phyloP scores from a whole-genome alignment of 2,888 invertebrate genomes.

The Agonum fuliginosum region DNA sequence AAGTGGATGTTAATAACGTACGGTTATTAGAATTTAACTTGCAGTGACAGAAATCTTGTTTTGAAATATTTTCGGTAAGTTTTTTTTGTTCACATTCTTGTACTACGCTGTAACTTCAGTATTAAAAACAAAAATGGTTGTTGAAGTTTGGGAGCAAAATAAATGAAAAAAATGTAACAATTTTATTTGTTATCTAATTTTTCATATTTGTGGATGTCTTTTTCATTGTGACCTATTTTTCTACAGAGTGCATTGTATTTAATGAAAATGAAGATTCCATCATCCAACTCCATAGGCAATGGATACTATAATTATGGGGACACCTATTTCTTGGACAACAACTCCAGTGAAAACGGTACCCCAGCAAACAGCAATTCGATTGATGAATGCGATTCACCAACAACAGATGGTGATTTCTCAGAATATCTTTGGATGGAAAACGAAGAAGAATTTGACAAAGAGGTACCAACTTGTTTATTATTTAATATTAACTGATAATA shows the following conservation, averaged over 20 bases:
- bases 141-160: slow-evolving; percentile 9
- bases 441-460: slow-evolving; percentile 93
- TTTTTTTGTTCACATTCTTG: slow-evolving; percentile 18
- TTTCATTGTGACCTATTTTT: slow-evolving; percentile 37
- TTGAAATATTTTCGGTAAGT: slow-evolving; percentile 36
- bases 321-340: slow-evolving; percentile 66
- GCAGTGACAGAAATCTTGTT: neutral
- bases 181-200: slow-evolving; percentile 7
- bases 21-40: slow-evolving; percentile 7
- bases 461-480: slow-evolving; percentile 74
- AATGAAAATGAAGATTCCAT: slow-evolving; percentile 69
- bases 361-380: slow-evolving; percentile 67
- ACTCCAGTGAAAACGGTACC: slow-evolving; percentile 66
- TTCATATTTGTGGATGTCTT: neutral
- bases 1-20: slow-evolving; percentile 29
- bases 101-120: slow-evolving; percentile 38
- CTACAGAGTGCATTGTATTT: slow-evolving; percentile 6
- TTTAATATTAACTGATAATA: neutral
- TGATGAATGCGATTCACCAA: slow-evolving; percentile 71
- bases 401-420: slow-evolving; percentile 84
- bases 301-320: slow-evolving; percentile 69
- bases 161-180: neutral
- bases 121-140: slow-evolving; percentile 49
- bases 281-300: slow-evolving; percentile 68
- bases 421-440: slow-evolving; percentile 97